Evolutionary conservation across 2,888 invertebrate genomes (phyloP).

Genomic region (Tromatobia lineatoria): DNA sequence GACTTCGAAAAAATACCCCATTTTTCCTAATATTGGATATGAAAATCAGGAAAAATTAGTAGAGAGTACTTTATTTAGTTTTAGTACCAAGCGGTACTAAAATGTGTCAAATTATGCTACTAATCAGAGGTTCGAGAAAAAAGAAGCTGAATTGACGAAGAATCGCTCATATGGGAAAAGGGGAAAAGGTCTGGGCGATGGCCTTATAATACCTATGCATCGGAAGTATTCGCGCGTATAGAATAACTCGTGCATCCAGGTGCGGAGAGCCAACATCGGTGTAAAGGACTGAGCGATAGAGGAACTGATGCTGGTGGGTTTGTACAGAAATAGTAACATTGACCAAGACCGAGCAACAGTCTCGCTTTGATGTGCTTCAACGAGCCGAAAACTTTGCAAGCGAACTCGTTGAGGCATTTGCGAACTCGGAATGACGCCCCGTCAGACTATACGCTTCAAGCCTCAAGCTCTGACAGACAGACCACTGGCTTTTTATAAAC

Average conservation of each 20-base stretch:
- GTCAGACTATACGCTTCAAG: background rate
- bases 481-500: conserved; percentile 45
- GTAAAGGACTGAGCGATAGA: conserved; percentile 5
- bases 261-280: conserved; percentile 2
- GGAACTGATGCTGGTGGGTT: conserved; percentile 33
- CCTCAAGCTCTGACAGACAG: background rate
- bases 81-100: no score
- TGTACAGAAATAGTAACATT: conserved; percentile 71
- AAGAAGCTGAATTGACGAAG: no score
- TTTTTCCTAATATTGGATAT: no score
- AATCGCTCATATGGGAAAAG: no score
- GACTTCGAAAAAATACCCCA: no score
- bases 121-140: no score
- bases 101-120: no score
- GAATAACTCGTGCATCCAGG: conserved; percentile 33
- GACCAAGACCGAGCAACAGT: conserved; percentile 53
- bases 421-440: conserved; percentile 42
- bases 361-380: conserved; percentile 75
- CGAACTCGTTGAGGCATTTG: conserved; percentile 69
- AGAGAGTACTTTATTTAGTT: no score
- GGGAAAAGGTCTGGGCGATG: conserved; percentile 19
- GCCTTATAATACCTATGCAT: conserved; percentile 24
- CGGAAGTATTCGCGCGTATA: conserved; percentile 29
- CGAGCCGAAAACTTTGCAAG: conserved; percentile 73
- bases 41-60: no score